Base-by-base conservation (phyloP, 2,888 invertebrate genomes). In the Lordiphosa fenestrarum region DNA sequence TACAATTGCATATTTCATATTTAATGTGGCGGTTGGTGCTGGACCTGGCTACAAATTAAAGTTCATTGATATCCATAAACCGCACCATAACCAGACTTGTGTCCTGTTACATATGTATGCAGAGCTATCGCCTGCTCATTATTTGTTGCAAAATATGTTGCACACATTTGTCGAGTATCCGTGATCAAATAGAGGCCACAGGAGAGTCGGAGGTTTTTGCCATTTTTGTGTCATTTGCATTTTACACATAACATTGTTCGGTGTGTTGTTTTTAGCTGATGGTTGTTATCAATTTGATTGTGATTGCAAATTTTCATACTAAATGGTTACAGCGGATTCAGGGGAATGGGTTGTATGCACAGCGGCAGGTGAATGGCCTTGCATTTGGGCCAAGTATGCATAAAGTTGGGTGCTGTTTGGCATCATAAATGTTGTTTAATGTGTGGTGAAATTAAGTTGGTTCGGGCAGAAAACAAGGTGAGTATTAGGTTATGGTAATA, bases 11-110 rank as follows among this genome's bases (percentile, higher is more conserved):
- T 54, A 70, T 72, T 74, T 72, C 47, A 77, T 82, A 64, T 67
- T 62, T 54, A 71, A 66, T 19, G 39, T 44, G 44, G 44, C 62
- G 53, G 40, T 53, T 67, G 62, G 37, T 46, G 35, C 35, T 47
- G 42, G 36, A 36, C 38, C 52, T 47, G 65, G 40, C 59, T 57
- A 71, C 69, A 81, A 72, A 83, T 81, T 84, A 77, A 80, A 80
- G 80, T 80, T 84, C 80, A 80, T 80, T 84, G 77, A 80, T 84
- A 81, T 71, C 81, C 71, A 77, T 78, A 80, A 80, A 83, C 81
- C 66, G 76, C 84, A 76, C 63, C 30, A 44, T 47, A 44, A 38
- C 9, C 15, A 46, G 33, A 47, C 12, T 41, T 4, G 38, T 10
- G 21, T 6, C 40, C 50, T 37, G 41, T 52, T 51, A 54, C 47